Evolutionary conservation across 2,888 invertebrate species (phyloP).

Genomic region (Thymelicus acteon): DNA sequence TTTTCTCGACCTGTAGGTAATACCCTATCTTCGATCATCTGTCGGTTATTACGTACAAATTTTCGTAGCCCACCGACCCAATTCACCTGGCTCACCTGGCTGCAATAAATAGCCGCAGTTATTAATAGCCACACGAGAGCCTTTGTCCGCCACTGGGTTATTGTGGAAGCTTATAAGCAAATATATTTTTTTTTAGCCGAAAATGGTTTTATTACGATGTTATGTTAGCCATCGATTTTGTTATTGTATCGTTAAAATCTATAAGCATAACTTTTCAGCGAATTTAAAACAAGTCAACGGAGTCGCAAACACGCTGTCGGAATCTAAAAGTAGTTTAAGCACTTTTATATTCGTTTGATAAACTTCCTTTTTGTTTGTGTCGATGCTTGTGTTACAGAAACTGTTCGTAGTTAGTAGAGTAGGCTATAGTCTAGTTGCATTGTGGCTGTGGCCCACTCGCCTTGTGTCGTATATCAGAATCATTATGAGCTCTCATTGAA

Average conservation of each 20-base stretch:
- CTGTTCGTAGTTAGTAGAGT: neutral
- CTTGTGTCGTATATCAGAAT: neutral
- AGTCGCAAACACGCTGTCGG: too few species aligned
- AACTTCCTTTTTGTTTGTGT: too few species aligned
- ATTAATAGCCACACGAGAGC: constrained; percentile 34
- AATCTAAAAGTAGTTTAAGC: too few species aligned
- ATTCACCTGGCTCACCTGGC: constrained; percentile 28
- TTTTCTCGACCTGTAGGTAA: constrained; percentile 3
- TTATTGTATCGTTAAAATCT: too few species aligned
- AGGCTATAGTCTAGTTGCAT: too few species aligned
- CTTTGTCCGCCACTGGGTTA: constrained; percentile 21
- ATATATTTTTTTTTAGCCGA: constrained; percentile 2
- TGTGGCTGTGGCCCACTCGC: neutral
- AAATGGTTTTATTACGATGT: neutral
- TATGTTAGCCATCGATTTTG: neutral
- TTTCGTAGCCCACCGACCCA: constrained; percentile 29
- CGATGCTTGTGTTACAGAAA: too few species aligned
- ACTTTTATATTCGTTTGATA: too few species aligned
- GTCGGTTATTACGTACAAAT: neutral
- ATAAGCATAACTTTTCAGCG: too few species aligned
- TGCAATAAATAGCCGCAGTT: constrained; percentile 29
- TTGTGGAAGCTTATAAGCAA: constrained; percentile 12
- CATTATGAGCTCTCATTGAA: neutral
- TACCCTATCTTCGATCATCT: constrained; percentile 12
- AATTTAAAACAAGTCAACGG: too few species aligned